Conservation (phyloP, 2,797 vertebrate species). For the Sternotherus odoratus region DNA sequence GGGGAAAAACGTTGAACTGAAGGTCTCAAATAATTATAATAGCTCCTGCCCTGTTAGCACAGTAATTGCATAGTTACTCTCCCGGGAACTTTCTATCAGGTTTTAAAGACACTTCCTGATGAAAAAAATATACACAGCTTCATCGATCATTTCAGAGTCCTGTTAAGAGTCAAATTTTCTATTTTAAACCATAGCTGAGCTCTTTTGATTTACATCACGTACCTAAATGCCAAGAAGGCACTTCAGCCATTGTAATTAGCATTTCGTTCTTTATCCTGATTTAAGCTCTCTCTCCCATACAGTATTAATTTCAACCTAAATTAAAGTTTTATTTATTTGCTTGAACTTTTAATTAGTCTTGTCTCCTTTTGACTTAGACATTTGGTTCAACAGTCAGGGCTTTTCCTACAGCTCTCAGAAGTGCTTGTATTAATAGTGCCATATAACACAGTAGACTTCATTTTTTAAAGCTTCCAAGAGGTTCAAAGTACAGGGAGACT, state of each 20-base stretch:
- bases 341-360: background rate
- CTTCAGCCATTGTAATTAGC: background rate
- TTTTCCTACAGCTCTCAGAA: background rate
- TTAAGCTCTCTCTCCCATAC: background rate
- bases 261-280: background rate
- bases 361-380: background rate
- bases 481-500: background rate
- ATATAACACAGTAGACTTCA: background rate
- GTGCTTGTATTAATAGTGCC: background rate
- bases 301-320: background rate
- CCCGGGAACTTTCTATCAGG: background rate
- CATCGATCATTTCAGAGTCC: background rate
- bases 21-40: background rate
- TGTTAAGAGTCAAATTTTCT: background rate
- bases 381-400: background rate
- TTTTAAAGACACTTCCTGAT: background rate
- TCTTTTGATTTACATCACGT: background rate
- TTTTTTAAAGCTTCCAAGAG: background rate
- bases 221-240: background rate
- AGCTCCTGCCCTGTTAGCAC: background rate
- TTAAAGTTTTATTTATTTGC: background rate
- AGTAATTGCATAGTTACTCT: background rate
- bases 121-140: background rate
- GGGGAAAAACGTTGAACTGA: background rate
- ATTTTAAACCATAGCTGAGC: background rate